A percentile compares a stretch with the other conserved stretches of the same genome.
Conservation (phyloP, 2,888 invertebrate genomes). For the Cephus spinipes region DNA sequence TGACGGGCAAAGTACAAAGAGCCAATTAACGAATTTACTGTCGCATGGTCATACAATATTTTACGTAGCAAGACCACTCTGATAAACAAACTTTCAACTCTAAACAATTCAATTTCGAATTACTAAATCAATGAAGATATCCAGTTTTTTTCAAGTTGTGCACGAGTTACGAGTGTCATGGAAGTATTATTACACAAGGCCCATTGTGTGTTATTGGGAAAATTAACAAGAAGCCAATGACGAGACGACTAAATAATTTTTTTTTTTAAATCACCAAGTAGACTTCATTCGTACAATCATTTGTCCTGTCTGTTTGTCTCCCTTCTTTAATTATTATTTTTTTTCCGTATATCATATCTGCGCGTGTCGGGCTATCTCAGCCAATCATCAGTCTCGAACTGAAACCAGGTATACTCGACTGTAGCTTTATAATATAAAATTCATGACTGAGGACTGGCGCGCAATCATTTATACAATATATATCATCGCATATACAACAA, state of each 20-base stretch:
- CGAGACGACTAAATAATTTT: not conserved
- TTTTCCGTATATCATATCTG: not conserved
- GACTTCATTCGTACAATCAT: not conserved
- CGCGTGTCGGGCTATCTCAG: not conserved
- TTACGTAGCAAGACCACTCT: not conserved
- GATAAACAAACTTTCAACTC: not conserved
- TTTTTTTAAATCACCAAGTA: not conserved
- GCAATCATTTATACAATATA: not conserved
- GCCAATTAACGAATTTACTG: not conserved
- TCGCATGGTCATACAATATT: not conserved
- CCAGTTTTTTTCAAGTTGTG: not conserved
- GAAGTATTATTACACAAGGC: not conserved
- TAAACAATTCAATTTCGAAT: not conserved
- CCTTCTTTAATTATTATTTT: not conserved
- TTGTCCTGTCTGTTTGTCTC: not conserved
- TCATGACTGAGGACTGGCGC: not conserved
- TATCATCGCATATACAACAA: not conserved
- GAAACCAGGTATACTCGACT: not conserved
- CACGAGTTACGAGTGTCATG: not conserved
- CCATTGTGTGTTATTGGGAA: not conserved
- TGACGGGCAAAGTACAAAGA: not conserved
- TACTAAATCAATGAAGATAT: not conserved
- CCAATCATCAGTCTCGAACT: not conserved
- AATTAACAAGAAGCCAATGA: not conserved
- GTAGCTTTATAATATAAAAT: not conserved